Conservation (phyloP, 2,113 vertebrate genomes). For the Amphilophus citrinellus region DNA sequence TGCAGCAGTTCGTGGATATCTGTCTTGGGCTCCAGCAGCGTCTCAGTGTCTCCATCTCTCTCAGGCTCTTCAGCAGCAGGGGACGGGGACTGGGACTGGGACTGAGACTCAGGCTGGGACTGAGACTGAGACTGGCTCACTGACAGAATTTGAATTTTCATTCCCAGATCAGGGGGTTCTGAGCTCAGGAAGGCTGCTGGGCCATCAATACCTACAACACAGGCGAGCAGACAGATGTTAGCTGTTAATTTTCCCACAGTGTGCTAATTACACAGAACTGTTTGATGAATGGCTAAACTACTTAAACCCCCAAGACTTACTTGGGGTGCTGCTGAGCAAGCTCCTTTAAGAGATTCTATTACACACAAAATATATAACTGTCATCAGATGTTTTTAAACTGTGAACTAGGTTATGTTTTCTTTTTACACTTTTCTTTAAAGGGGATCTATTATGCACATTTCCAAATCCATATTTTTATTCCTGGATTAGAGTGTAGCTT, state of each 20-base stretch:
- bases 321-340: not conserved
- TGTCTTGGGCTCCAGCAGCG: constrained; percentile 81
- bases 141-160: constrained; percentile 83
- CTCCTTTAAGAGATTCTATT: not conserved
- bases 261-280: not conserved
- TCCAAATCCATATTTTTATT: not conserved
- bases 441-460: not conserved
- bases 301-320: not conserved
- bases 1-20: constrained; percentile 91
- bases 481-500: not conserved
- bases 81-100: constrained; percentile 39
- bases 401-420: not conserved
- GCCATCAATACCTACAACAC: constrained; percentile 88
- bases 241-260: not conserved
- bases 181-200: constrained; percentile 87
- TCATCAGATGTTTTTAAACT: not conserved
- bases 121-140: constrained; percentile 72
- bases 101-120: constrained; percentile 54
- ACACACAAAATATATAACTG: not conserved
- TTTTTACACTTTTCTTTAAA: too few relatives aligned
- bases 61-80: constrained; percentile 77
- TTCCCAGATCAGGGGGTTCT: constrained; percentile 81
- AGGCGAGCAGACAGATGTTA: not conserved
- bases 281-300: not conserved
- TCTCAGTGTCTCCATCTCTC: constrained; percentile 77